Base-by-base conservation (phyloP, 2,888 invertebrate genomes). In the Oxycera nigricornis region DNA sequence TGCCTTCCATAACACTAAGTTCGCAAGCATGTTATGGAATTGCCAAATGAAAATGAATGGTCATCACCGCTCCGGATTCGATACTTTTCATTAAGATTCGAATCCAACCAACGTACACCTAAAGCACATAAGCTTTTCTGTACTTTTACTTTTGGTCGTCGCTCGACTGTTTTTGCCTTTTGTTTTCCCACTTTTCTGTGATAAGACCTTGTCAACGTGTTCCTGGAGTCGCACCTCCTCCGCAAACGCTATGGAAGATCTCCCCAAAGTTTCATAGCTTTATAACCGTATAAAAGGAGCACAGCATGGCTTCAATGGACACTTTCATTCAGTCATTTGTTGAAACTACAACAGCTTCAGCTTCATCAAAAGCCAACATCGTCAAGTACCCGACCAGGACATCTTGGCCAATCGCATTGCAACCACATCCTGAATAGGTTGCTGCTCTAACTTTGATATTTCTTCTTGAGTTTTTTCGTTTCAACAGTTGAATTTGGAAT, bases 271-370 rank as follows among this genome's bases (percentile, higher is more conserved):
- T 17, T 30, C 28, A 65, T 41, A 24, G 65, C 65, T 31, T 55
- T 70, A 65, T 65, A 55, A 14, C 17, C 46, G 6, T 55, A 70
- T 70, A 70, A 52, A 70, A 70, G 70, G 70, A 70, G 70, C 70
- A 14, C 70, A 70, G 70, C 70, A 55, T 31, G 70, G 70, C 70
- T 70, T 55, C 70, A 70, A 70, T n/a, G 31, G 70, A 70, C 70
- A 70, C 70, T 70, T 70, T 14, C 31, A 70, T 70, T 70, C 70
- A 55, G 70, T 70, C 70, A 55, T 31, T 70, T 70, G 70, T 52
- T n/a, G 31, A 70, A 55, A 26, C 35, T 52, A 52, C 52, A 70
- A 11, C 52, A 52, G 31, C 35, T 70, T 52, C 70, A 52, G 30
- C 24, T 9, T 20, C 65, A n/a, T n/a, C n/a, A n/a, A n/a, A n/a